A percentile compares a stretch with the other conserved stretches of the same genome.
These are phyloP conservation scores for Andrena chrysosceles DNA, from an alignment of 2,888 invertebrate species.

Conservation along the genomic window DNA sequence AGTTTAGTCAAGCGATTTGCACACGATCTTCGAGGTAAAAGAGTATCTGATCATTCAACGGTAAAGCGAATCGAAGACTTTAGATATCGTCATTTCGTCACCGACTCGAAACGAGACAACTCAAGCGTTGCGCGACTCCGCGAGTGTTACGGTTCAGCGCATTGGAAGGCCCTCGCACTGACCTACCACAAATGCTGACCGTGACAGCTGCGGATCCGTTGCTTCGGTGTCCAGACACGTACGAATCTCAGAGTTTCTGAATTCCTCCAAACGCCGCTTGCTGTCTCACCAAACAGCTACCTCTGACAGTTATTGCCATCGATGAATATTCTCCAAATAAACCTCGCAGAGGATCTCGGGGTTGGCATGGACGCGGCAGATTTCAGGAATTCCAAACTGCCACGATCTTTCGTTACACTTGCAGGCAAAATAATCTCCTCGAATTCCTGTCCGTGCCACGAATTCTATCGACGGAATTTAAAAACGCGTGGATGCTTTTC, in stretches of 20 bases:
- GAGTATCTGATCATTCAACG: too few relatives aligned
- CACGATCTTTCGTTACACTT: slow-evolving; percentile 16
- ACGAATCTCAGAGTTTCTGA: slow-evolving; percentile 40
- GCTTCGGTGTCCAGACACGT: slow-evolving; percentile 20
- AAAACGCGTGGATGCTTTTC: background rate
- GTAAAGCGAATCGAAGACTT: too few relatives aligned
- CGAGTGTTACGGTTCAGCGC: slow-evolving; percentile 2
- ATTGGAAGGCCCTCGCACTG: slow-evolving; percentile 24
- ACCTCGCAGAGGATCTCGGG: background rate
- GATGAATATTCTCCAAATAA: slow-evolving; percentile 42
- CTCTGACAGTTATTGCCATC: slow-evolving; percentile 28
- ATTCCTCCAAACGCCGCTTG: slow-evolving; percentile 36
- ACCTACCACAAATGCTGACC: slow-evolving; percentile 62
- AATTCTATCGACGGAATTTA: slow-evolving; percentile 3
- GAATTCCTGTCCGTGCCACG: background rate
- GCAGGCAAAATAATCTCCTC: slow-evolving; percentile 28
- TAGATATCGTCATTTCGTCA: too few relatives aligned
- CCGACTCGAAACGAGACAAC: too few relatives aligned
- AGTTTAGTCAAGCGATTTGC: too few relatives aligned
- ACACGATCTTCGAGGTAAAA: too few relatives aligned
- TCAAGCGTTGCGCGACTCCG: background rate
- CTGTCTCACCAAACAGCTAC: slow-evolving; percentile 22
- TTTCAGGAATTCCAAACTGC: slow-evolving; percentile 29
- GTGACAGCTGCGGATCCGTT: slow-evolving; percentile 51
- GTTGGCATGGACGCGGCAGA: background rate